Conservation (phyloP, 2,797 vertebrate species). For the Coregonus ussuriensis region DNA sequence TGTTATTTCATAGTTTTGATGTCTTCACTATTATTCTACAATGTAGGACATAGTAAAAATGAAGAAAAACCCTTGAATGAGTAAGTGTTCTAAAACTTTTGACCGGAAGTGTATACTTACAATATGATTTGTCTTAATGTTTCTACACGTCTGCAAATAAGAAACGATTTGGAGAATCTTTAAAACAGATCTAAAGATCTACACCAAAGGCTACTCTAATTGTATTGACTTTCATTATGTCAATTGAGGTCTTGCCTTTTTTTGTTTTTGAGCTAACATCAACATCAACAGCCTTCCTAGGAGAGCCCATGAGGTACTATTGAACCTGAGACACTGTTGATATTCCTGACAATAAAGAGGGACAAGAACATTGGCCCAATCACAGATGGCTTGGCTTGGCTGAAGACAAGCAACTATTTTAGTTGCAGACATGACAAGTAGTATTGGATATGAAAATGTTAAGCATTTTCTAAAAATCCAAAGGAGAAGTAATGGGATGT, state of each 20-base stretch:
- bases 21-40: no score
- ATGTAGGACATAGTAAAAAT: no score
- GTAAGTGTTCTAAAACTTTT: no score
- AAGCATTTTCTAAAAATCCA: not conserved
- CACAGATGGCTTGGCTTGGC: not conserved
- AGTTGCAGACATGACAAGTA: not conserved
- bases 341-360: not conserved
- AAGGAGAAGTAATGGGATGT: no score
- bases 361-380: not conserved
- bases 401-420: not conserved
- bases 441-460: not conserved
- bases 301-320: not conserved
- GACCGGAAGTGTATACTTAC: no score
- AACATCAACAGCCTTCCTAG: not conserved
- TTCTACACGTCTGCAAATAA: no score
- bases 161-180: not conserved
- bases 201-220: not conserved
- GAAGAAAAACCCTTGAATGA: no score
- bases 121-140: no score
- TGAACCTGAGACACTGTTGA: not conserved
- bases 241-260: not conserved
- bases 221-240: constrained; percentile 4
- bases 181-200: not conserved
- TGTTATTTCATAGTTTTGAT: no score
- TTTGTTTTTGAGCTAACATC: constrained; percentile 1